Conservation (phyloP, 2,113 vertebrate genomes). For the Tyto alba region DNA sequence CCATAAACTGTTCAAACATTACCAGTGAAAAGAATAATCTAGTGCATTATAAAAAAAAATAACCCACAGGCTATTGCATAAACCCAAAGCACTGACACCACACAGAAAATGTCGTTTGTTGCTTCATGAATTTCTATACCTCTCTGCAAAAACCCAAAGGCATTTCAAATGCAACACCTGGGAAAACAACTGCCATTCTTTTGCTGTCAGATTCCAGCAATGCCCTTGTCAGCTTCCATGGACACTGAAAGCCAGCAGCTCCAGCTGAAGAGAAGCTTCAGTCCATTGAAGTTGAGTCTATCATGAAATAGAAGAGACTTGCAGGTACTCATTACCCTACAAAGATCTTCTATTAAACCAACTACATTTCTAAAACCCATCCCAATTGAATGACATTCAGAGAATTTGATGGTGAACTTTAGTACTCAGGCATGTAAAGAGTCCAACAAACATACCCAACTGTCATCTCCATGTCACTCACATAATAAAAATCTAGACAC, state of each 20-base stretch:
- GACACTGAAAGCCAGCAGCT: neutral
- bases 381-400: neutral
- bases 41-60: neutral
- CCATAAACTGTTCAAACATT: neutral
- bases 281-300: neutral
- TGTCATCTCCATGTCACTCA: neutral
- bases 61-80: neutral
- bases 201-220: neutral
- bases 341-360: neutral
- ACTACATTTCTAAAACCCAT: neutral
- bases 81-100: neutral
- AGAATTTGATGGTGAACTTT: neutral
- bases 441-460: neutral
- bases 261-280: neutral
- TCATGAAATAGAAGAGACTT: neutral
- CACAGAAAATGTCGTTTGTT: neutral
- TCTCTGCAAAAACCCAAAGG: neutral
- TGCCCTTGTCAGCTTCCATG: neutral
- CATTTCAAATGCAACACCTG: neutral
- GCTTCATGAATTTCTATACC: neutral
- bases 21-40: neutral
- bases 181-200: neutral
- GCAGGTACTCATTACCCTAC: neutral
- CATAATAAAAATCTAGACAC: neutral
- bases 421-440: accelerated